A percentile compares a stretch with the other conserved stretches of the same genome.
phyloP scores from a whole-genome alignment of 2,888 invertebrate genomes.

The Dione juno region DNA sequence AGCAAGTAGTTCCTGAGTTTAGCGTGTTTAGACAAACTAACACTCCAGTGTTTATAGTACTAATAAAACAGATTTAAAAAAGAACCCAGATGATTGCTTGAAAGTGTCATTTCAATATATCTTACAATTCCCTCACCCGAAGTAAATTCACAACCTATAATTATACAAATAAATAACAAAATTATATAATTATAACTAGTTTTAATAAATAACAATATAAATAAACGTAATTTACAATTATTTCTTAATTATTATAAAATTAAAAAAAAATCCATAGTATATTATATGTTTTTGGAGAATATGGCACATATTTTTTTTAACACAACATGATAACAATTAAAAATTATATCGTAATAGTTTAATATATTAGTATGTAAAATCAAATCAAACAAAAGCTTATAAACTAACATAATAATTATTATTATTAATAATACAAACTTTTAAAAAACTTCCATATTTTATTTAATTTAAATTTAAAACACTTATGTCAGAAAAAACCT shows the following conservation, averaged over 20 bases:
- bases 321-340: no score
- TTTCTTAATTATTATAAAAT: not conserved
- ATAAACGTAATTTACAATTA: not conserved
- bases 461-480: not conserved
- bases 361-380: no score
- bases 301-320: conserved; percentile 8
- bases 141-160: conserved; percentile 35
- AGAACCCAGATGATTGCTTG: not conserved
- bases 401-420: not conserved
- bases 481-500: not conserved
- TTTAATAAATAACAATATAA: not conserved
- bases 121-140: not conserved
- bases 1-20: no score
- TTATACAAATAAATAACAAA: conserved; percentile 15
- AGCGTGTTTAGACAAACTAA: no score
- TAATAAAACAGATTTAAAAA: not conserved
- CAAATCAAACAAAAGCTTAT: not conserved
- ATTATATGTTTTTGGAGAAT: conserved; percentile 1
- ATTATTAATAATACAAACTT: not conserved
- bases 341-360: no score
- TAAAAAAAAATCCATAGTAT: not conserved
- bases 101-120: not conserved
- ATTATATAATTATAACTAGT: conserved; percentile 1
- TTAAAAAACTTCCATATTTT: not conserved
- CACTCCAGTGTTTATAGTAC: no score